phyloP scores from a whole-genome alignment of 1,140 invertebrate genomes.

The Neotoxoptera formosana region DNA sequence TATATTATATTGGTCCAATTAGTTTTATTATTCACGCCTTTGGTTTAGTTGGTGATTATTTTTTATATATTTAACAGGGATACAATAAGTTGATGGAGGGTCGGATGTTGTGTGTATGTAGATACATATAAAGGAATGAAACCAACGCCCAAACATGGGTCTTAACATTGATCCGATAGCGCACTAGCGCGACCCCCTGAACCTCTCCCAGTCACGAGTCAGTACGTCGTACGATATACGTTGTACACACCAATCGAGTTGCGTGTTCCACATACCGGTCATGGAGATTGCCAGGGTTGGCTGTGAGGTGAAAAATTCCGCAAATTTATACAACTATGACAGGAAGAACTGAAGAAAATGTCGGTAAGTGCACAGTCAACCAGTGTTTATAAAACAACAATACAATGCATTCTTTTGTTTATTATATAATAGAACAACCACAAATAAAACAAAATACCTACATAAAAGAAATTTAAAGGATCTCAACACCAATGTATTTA shows the following conservation, averaged over 20 bases:
- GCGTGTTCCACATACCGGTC: constrained; percentile 4
- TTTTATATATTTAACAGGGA: not conserved
- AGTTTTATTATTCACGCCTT: not conserved
- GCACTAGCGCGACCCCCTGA: not conserved
- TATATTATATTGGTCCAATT: no score
- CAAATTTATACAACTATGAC: not conserved
- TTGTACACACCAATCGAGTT: not conserved
- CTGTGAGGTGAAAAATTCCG: not conserved
- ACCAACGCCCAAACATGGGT: constrained; percentile 49
- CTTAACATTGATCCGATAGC: constrained; percentile 47
- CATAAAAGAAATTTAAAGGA: not conserved
- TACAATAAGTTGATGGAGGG: not conserved
- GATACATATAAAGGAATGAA: not conserved
- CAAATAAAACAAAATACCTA: not conserved
- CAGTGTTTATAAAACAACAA: not conserved
- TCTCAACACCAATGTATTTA: not conserved
- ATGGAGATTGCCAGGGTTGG: not conserved
- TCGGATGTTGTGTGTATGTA: not conserved
- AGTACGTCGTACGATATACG: not conserved
- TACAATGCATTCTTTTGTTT: not conserved
- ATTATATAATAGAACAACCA: not conserved
- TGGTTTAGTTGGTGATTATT: not conserved
- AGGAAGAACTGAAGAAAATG: not conserved
- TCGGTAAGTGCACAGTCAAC: not conserved
- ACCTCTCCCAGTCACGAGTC: constrained; percentile 20